Base-by-base conservation (phyloP, 2,888 invertebrate species). In the Plusia festucae region DNA sequence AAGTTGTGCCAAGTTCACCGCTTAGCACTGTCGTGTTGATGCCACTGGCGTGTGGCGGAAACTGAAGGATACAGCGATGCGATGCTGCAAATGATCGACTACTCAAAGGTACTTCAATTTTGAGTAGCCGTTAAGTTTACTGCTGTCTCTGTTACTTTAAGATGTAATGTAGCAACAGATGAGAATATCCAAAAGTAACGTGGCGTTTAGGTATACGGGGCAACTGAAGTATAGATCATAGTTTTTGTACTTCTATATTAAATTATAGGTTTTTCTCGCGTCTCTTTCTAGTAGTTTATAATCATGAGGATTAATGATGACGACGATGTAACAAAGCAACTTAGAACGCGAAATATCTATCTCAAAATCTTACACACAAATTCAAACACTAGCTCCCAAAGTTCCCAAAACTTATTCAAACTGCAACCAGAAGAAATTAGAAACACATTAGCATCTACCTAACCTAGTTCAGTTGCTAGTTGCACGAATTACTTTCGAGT, bases 391-490 rank as follows among this genome's bases (percentile, higher is more conserved):
- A 55, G 49, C 51, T 73, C 51, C 16, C n/a, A 46, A 73, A 77
- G 56, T 73, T 68, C 73, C 52, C 32, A 62, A 73, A 60, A 73
- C 78, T 73, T 52, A 54, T 62, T 34, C 54, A 49, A 73, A 73
- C 62, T 77, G 54, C 56, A 60, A 55, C 57, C 40, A 68, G 64
- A 74, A 75, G 81, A 74, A 80, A 78, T 79, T 78, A 72, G 81
- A 72, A 81, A 78, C 57, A 65, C 79, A 81, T 81, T 79, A 79
- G 70, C 79, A 81, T 70, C 62, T 51, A 59, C n/a, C 27, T 51
- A 72, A 70, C 65, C 64, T 57, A 62, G 62, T 67, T 67, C 30
- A 59, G 54, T 75, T 40, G 60, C 58, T 61, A 67, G 72, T 65
- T 70, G 73, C 72, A 46, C 60, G 58, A 56, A 60, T 59, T 69